Percentiles rank a stretch among this genome's conserved stretches.
Conservation (phyloP, 2,113 vertebrate genomes). For the Diphyllodes magnificus region DNA sequence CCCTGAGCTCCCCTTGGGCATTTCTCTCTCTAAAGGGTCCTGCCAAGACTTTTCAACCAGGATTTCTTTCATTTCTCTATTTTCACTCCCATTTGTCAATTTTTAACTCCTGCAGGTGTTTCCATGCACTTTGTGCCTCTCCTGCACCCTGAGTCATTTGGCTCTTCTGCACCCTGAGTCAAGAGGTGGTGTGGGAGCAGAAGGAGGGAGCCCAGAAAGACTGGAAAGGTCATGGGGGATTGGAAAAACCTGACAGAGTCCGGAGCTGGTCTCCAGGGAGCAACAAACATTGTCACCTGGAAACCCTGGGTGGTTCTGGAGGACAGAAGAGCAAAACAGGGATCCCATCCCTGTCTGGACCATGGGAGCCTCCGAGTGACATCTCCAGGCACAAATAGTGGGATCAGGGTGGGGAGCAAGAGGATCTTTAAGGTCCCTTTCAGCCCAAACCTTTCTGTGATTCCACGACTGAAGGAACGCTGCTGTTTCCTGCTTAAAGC, state of each 20-base stretch:
- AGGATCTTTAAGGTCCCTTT: neutral
- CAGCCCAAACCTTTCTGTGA: neutral
- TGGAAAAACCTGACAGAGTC: neutral
- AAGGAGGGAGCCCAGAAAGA: neutral
- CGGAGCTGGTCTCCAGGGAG: neutral
- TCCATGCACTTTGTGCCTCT: neutral
- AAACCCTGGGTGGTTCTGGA: neutral
- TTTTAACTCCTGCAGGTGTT: neutral
- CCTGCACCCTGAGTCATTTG: neutral
- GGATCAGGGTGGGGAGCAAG: neutral
- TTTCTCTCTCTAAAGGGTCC: neutral
- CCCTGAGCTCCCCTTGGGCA: neutral
- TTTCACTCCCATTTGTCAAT: neutral
- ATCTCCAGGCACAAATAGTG: neutral
- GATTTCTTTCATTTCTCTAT: neutral
- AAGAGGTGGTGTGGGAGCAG: neutral
- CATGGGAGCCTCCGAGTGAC: neutral
- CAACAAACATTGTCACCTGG: neutral
- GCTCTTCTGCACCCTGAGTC: neutral
- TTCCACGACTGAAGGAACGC: accelerated
- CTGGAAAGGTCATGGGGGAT: neutral
- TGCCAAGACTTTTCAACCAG: neutral
- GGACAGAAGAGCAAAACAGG: neutral
- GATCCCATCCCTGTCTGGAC: neutral
- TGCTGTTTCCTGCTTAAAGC: neutral